Evolutionary conservation across 2,113 vertebrate species (phyloP).

Genomic region (Actenoides hombroni): DNA sequence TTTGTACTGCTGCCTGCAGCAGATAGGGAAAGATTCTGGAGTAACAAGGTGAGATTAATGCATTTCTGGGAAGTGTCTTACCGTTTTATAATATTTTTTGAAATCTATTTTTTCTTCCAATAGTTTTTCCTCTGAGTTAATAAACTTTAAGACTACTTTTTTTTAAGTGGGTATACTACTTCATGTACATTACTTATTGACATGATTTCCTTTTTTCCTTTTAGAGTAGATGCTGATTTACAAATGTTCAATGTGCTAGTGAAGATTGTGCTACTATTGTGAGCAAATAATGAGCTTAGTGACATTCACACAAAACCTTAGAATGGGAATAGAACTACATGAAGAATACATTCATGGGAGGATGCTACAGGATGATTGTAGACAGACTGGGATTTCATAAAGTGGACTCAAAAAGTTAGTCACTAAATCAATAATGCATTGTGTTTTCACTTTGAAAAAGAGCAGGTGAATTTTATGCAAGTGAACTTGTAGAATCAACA

Average conservation of each 20-base stretch:
- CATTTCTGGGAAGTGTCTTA: conserved; percentile 18
- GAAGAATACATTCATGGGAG: neutral
- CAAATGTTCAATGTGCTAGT: neutral
- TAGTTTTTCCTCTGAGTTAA: neutral
- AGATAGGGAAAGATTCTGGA: conserved; percentile 21
- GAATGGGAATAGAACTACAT: neutral
- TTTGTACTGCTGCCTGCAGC: conserved; percentile 11
- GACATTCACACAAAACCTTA: neutral
- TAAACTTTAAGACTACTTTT: neutral
- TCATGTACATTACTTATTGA: neutral
- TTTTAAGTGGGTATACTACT: neutral
- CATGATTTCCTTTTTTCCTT: neutral
- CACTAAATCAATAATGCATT: neutral
- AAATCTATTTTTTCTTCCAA: neutral
- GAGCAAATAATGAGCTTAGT: neutral
- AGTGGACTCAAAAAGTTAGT: neutral
- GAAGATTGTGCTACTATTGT: neutral
- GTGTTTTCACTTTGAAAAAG: neutral
- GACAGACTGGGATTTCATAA: neutral
- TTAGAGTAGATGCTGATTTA: neutral
- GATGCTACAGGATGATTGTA: neutral
- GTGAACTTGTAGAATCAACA: neutral
- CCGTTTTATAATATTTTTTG: neutral
- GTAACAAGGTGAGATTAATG: conserved; percentile 44
- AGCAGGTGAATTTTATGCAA: neutral